Percentiles rank a stretch among this genome's conserved stretches.
These are phyloP conservation scores for Tokudaia muenninki DNA, from an alignment of 2,797 vertebrate species.

Conservation along the genomic window DNA sequence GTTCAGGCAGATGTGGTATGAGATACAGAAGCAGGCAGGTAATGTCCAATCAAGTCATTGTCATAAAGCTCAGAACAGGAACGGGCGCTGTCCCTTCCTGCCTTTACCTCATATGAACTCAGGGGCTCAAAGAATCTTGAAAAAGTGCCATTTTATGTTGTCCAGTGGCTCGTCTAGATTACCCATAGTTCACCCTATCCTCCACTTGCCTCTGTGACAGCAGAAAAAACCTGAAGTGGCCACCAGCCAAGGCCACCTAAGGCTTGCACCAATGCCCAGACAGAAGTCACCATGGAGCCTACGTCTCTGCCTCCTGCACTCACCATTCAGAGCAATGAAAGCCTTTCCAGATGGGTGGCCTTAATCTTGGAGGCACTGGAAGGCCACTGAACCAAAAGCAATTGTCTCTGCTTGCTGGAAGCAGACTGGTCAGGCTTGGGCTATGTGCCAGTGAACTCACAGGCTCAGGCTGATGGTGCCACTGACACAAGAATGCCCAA, in stretches of 20 bases:
- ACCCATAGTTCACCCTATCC: not conserved
- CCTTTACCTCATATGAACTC: not conserved
- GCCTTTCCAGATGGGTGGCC: constrained; percentile 60
- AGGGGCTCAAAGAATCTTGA: not conserved
- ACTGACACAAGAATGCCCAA: not conserved
- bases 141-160: not conserved
- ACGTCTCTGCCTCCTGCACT: not conserved
- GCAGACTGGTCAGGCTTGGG: not conserved
- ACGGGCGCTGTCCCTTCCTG: not conserved
- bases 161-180: not conserved
- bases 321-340: constrained; percentile 2
- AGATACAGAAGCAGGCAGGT: not conserved
- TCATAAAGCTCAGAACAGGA: not conserved
- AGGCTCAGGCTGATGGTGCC: not conserved
- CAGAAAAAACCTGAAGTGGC: not conserved
- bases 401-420: not conserved
- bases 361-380: constrained; percentile 64
- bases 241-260: not conserved
- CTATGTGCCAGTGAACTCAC: not conserved
- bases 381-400: constrained; percentile 74
- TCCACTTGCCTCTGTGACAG: not conserved
- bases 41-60: accelerated
- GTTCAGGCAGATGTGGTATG: not conserved
- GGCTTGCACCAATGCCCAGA: not conserved
- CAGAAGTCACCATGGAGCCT: not conserved